Conservation (phyloP, 1,140 invertebrate species). For the Cyphomyrmex costatus region DNA sequence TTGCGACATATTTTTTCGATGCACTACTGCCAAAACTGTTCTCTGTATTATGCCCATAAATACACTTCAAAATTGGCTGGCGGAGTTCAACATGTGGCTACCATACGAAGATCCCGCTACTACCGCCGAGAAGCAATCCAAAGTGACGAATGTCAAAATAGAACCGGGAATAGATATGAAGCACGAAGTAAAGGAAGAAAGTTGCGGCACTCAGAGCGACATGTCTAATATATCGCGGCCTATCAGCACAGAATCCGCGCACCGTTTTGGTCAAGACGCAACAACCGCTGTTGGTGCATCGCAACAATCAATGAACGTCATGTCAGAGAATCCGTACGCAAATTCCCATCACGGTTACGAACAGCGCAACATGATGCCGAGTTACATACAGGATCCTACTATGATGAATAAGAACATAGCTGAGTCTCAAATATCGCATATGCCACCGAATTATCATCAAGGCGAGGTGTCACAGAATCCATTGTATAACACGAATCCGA, state of each 20-base stretch:
- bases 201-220: constrained; percentile 78
- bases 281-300: not conserved
- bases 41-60: constrained; percentile 99
- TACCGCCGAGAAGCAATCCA: constrained; percentile 69
- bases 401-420: constrained; percentile 74
- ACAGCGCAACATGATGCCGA: constrained; percentile 71
- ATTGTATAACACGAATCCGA: constrained; percentile 72
- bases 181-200: constrained; percentile 82
- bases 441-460: constrained; percentile 74
- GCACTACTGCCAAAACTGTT: constrained; percentile 95
- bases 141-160: constrained; percentile 72
- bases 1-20: constrained; percentile 97
- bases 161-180: constrained; percentile 76
- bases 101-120: constrained; percentile 87
- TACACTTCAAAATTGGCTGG: constrained; percentile 99
- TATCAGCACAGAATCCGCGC: constrained; percentile 77
- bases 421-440: constrained; percentile 68
- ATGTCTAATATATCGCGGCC: constrained; percentile 77
- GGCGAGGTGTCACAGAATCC: constrained; percentile 74
- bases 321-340: constrained; percentile 74
- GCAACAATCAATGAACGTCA: constrained; percentile 73
- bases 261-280: constrained; percentile 74
- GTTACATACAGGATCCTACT: constrained; percentile 75
- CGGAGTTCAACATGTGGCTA: constrained; percentile 99
- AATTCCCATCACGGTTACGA: constrained; percentile 78